Evolutionary conservation across 2,888 invertebrate genomes (phyloP).

Genomic region (Thymelicus acteon): DNA sequence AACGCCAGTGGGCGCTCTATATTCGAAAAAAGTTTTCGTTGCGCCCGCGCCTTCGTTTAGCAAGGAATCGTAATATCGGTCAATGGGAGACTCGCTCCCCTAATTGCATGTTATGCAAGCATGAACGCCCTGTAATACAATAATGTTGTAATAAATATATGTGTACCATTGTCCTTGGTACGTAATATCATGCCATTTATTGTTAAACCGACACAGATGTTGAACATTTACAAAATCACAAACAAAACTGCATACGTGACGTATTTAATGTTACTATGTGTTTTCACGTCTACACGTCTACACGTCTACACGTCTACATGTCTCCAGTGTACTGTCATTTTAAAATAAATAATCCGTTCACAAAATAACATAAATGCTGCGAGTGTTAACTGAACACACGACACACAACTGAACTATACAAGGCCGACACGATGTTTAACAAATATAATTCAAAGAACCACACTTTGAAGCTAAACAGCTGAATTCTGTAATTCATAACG

Average conservation of each 20-base stretch:
- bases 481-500: slow-evolving; percentile 49
- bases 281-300: slow-evolving; percentile 28
- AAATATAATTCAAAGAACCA: slow-evolving; percentile 46
- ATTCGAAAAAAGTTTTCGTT: slow-evolving; percentile 65
- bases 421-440: slow-evolving; percentile 67
- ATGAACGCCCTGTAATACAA: slow-evolving; percentile 54
- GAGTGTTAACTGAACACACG: slow-evolving; percentile 63
- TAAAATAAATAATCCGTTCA: slow-evolving; percentile 48
- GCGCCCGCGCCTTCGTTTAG: slow-evolving; percentile 74
- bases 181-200: slow-evolving; percentile 43
- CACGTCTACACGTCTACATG: slow-evolving; percentile 27
- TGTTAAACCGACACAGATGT: slow-evolving; percentile 40
- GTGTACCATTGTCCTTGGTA: slow-evolving; percentile 46
- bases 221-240: slow-evolving; percentile 41
- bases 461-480: slow-evolving; percentile 20
- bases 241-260: slow-evolving; percentile 44
- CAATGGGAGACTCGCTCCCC: slow-evolving; percentile 65
- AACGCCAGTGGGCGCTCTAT: slow-evolving; percentile 73
- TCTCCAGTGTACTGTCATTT: slow-evolving; percentile 30
- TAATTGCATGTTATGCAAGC: slow-evolving; percentile 70
- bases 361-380: slow-evolving; percentile 54
- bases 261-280: slow-evolving; percentile 34
- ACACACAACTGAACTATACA: slow-evolving; percentile 50
- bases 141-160: slow-evolving; percentile 43
- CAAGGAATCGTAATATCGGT: slow-evolving; percentile 73